Evolutionary conservation across 2,113 vertebrate species (phyloP).

Genomic region (Alexandromys fortis): DNA sequence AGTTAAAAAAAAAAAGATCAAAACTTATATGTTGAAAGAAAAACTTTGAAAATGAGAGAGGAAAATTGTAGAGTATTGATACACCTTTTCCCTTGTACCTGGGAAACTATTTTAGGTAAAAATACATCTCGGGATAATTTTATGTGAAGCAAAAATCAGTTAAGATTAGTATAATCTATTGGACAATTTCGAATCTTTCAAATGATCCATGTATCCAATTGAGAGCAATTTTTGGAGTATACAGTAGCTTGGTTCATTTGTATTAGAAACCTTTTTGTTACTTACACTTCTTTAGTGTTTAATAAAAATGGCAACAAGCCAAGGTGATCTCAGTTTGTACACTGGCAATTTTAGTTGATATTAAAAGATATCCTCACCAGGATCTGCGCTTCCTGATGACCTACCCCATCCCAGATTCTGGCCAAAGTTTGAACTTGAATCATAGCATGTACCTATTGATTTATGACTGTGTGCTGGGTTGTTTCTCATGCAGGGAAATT

Average conservation of each 20-base stretch:
- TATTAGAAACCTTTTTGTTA: background rate
- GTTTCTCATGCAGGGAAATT: background rate
- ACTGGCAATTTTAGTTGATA: slow-evolving; percentile 20
- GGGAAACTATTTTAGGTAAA: background rate
- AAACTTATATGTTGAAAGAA: slow-evolving; percentile 5
- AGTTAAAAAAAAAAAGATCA: background rate
- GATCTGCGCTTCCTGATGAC: background rate
- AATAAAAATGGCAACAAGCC: slow-evolving; percentile 3
- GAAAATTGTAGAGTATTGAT: background rate
- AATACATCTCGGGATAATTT: background rate
- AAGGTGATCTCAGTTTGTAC: background rate
- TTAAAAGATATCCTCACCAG: slow-evolving; percentile 7
- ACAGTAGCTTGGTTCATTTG: background rate
- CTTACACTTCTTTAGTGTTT: background rate
- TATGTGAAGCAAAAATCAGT: background rate
- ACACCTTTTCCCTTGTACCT: accelerated
- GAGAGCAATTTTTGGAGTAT: background rate
- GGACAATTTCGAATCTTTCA: background rate
- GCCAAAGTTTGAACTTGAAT: background rate
- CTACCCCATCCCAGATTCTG: background rate
- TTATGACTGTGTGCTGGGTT: background rate
- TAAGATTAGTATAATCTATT: background rate
- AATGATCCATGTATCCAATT: background rate
- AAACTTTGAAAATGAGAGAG: background rate
- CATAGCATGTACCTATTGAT: background rate